Evolutionary conservation across 1,140 invertebrate species (phyloP).

Genomic region (Polypedilum vanderplanki): DNA sequence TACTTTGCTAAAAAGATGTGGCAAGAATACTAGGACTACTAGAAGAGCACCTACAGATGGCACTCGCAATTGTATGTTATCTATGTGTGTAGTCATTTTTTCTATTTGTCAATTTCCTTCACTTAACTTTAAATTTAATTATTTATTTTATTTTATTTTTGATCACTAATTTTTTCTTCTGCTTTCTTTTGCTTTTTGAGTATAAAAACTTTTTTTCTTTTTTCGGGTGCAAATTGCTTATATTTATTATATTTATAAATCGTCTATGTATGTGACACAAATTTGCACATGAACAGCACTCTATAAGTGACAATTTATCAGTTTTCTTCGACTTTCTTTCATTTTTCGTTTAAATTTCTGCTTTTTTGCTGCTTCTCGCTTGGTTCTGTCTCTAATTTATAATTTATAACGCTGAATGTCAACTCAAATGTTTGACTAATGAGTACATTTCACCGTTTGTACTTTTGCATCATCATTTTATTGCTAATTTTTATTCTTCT

Average conservation of each 20-base stretch:
- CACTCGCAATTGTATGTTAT: slow-evolving; percentile 27
- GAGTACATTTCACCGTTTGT: slow-evolving; percentile 22
- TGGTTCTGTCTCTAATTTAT: neutral
- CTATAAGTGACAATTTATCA: neutral
- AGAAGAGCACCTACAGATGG: slow-evolving; percentile 22
- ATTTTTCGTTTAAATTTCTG: neutral
- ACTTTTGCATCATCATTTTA: neutral
- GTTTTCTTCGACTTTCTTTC: neutral
- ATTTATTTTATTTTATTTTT: neutral
- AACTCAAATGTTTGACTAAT: neutral
- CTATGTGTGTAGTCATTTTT: neutral
- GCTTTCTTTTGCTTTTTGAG: neutral
- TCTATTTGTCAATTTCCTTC: neutral
- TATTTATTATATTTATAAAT: too few relatives aligned
- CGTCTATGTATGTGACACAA: neutral
- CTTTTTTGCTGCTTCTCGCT: neutral
- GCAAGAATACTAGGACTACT: slow-evolving; percentile 15
- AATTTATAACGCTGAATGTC: neutral
- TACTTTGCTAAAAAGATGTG: slow-evolving; percentile 25
- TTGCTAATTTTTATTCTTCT: neutral
- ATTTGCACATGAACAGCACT: slow-evolving; percentile 11
- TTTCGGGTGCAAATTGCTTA: neutral
- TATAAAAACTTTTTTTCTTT: neutral
- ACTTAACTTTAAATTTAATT: neutral
- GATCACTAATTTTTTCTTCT: neutral